Evolutionary conservation across 2,888 invertebrate genomes (phyloP).

Genomic region (Polyommatus icarus): DNA sequence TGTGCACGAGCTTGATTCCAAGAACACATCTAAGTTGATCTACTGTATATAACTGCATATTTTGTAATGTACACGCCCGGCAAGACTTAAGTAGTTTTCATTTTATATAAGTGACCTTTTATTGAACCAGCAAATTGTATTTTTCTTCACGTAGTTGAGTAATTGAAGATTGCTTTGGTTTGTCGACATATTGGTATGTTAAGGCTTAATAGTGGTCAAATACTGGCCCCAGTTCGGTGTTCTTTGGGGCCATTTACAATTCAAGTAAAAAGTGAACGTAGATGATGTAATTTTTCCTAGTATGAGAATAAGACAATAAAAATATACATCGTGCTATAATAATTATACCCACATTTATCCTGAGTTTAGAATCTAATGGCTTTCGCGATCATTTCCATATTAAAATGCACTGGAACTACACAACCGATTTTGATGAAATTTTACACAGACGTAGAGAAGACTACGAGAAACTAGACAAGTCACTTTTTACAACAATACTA

Average conservation of each 20-base stretch:
- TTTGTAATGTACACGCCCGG: slow-evolving; percentile 8
- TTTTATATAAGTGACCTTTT: neutral
- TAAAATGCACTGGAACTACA: too few species aligned
- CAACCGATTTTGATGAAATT: too few species aligned
- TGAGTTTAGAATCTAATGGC: too few species aligned
- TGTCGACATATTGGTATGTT: neutral
- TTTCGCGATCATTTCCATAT: too few species aligned
- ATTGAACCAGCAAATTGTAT: neutral
- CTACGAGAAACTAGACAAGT: too few species aligned
- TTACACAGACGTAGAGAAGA: too few species aligned
- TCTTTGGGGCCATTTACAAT: neutral
- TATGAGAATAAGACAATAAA: too few species aligned
- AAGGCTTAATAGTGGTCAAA: neutral
- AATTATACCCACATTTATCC: too few species aligned
- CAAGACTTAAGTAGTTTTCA: slow-evolving; percentile 9
- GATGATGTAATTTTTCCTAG: too few species aligned
- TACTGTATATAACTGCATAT: neutral
- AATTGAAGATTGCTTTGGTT: neutral
- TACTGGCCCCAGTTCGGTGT: neutral
- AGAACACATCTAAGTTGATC: neutral
- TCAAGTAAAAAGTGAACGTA: too few species aligned
- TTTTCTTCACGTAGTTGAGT: neutral
- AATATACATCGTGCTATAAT: too few species aligned
- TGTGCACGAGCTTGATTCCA: neutral
- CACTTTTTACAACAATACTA: too few species aligned